Evolutionary conservation across 2,888 invertebrate species (phyloP).

Genomic region (Chelonus formosanus): DNA sequence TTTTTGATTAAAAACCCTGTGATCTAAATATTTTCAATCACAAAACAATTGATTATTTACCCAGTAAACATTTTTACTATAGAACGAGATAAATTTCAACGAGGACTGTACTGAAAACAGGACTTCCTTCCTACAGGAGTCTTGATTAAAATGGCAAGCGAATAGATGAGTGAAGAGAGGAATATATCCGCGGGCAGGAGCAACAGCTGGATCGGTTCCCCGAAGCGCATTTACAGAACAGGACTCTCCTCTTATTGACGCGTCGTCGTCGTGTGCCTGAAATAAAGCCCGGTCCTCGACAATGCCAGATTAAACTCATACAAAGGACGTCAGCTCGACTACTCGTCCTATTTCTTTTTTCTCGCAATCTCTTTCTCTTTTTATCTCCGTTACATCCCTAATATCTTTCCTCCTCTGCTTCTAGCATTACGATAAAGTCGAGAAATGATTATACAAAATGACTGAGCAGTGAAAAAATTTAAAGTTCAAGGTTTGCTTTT

Average conservation of each 20-base stretch:
- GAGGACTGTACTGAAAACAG: slow-evolving; percentile 52
- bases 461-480: slow-evolving; percentile 22
- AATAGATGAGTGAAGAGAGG: slow-evolving; percentile 45
- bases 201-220: slow-evolving; percentile 66
- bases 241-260: slow-evolving; percentile 63
- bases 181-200: slow-evolving; percentile 53
- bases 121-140: slow-evolving; percentile 59
- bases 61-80: background rate
- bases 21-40: too few relatives aligned
- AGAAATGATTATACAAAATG: slow-evolving; percentile 45
- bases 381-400: slow-evolving; percentile 5
- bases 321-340: slow-evolving; percentile 51
- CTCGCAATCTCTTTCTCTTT: slow-evolving; percentile 38
- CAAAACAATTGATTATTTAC: too few relatives aligned
- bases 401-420: slow-evolving; percentile 25
- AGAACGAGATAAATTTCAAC: slow-evolving; percentile 40
- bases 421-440: slow-evolving; percentile 46
- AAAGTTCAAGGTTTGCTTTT: slow-evolving; percentile 26
- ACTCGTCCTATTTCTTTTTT: slow-evolving; percentile 35
- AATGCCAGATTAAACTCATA: slow-evolving; percentile 58
- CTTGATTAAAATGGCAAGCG: slow-evolving; percentile 65
- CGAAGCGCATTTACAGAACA: slow-evolving; percentile 64
- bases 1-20: too few relatives aligned
- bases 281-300: slow-evolving; percentile 60
- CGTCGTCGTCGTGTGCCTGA: slow-evolving; percentile 52